A percentile compares a stretch with the other conserved stretches of the same genome.
phyloP scores from a whole-genome alignment of 2,113 vertebrate species.

The Calonectris borealis region DNA sequence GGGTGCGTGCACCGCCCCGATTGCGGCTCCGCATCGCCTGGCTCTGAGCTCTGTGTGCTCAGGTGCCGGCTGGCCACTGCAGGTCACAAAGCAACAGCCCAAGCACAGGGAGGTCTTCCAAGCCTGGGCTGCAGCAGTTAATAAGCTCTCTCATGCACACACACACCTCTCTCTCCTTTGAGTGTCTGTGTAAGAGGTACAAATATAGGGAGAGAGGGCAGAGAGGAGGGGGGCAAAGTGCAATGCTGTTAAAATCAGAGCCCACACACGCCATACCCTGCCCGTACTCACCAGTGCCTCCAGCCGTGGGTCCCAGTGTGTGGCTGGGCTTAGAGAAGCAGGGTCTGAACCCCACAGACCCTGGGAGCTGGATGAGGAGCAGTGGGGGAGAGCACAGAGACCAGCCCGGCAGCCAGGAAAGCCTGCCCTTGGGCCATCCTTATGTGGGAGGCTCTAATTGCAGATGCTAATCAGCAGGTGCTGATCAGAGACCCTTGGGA shows the following conservation, averaged over 20 bases:
- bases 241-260: background rate
- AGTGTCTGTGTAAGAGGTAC: rapidly evolving
- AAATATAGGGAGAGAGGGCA: rapidly evolving
- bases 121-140: rapidly evolving
- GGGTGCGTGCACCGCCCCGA: rapidly evolving
- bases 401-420: background rate
- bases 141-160: background rate
- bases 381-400: rapidly evolving
- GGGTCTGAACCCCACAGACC: background rate
- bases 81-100: rapidly evolving
- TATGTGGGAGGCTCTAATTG: background rate
- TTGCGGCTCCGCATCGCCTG: rapidly evolving
- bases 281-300: rapidly evolving
- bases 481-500: background rate
- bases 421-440: background rate
- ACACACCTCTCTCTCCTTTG: rapidly evolving
- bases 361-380: no score
- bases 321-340: rapidly evolving
- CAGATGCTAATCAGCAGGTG: background rate
- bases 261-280: rapidly evolving
- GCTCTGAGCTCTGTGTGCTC: rapidly evolving
- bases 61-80: background rate
- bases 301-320: rapidly evolving
- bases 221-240: background rate
- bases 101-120: rapidly evolving